Evolutionary conservation across 2,113 vertebrate species (phyloP).

Genomic region (Nettapus auritus): DNA sequence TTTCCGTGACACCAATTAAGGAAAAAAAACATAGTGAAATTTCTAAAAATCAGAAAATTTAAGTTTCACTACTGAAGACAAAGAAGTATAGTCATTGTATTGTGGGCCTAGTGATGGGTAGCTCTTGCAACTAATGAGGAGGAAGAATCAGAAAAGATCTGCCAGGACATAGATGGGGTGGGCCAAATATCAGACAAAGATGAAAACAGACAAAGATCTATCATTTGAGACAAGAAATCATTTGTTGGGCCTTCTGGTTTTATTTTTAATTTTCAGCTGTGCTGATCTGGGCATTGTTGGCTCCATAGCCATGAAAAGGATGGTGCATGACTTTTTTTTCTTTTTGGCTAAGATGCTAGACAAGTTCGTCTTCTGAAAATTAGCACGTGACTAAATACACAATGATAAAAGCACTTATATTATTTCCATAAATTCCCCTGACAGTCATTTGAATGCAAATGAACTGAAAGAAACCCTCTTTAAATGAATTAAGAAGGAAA

Average conservation of each 20-base stretch:
- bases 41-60: neutral
- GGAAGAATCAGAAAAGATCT: neutral
- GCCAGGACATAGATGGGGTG: neutral
- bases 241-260: neutral
- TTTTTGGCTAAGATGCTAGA: constrained; percentile 37
- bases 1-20: neutral
- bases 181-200: neutral
- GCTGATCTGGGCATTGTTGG: neutral
- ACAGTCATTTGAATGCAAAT: constrained; percentile 64
- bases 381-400: constrained; percentile 61
- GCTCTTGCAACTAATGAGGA: neutral
- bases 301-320: neutral
- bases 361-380: constrained; percentile 57
- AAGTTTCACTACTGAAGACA: neutral
- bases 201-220: neutral
- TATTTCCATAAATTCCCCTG: constrained; percentile 70
- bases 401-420: constrained; percentile 69
- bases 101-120: neutral
- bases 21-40: neutral
- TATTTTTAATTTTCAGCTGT: neutral
- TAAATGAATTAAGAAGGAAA: constrained; percentile 58
- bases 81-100: neutral
- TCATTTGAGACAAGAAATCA: neutral
- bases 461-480: constrained; percentile 47
- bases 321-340: constrained; percentile 11